Evolutionary conservation across 2,797 vertebrate genomes (phyloP).

Genomic region (Brachyalestes nurse): DNA sequence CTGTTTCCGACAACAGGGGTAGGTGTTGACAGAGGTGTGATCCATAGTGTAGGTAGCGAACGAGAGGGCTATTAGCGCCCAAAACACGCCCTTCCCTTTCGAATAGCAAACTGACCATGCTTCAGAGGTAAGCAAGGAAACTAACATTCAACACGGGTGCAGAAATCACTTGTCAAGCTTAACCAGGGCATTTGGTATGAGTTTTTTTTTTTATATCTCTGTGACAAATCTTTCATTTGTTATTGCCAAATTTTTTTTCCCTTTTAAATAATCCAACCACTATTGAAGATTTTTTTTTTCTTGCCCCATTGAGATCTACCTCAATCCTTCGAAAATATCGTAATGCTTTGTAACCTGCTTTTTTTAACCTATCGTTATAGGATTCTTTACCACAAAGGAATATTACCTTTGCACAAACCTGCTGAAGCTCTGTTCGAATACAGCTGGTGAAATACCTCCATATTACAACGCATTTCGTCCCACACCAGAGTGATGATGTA

Average conservation of each 20-base stretch:
- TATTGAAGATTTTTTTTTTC: constrained; percentile 63
- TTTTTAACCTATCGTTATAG: constrained; percentile 30
- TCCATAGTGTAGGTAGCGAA: constrained; percentile 33
- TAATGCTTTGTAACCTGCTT: constrained; percentile 65
- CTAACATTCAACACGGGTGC: constrained; percentile 54
- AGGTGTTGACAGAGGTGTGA: constrained; percentile 12
- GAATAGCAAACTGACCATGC: constrained; percentile 55
- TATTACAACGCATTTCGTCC: constrained; percentile 29
- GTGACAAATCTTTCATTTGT: constrained; percentile 62
- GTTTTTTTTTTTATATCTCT: constrained; percentile 51
- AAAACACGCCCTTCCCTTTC: constrained; percentile 36
- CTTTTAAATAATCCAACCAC: constrained; percentile 76
- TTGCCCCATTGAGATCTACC: constrained; percentile 80
- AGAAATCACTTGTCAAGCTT: constrained; percentile 63
- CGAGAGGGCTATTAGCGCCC: constrained; percentile 44
- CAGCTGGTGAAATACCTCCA: constrained; percentile 55
- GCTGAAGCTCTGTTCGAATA: constrained; percentile 54
- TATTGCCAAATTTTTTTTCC: constrained; percentile 58
- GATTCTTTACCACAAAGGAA: constrained; percentile 45
- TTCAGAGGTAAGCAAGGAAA: constrained; percentile 62
- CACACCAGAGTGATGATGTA: constrained; percentile 29
- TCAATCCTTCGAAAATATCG: constrained; percentile 72
- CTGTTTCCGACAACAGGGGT: neutral
- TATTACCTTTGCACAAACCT: constrained; percentile 58
- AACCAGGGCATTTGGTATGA: constrained; percentile 45